Evolutionary conservation across 2,888 invertebrate genomes (phyloP).

Genomic region (Neoscelio sp.): DNA sequence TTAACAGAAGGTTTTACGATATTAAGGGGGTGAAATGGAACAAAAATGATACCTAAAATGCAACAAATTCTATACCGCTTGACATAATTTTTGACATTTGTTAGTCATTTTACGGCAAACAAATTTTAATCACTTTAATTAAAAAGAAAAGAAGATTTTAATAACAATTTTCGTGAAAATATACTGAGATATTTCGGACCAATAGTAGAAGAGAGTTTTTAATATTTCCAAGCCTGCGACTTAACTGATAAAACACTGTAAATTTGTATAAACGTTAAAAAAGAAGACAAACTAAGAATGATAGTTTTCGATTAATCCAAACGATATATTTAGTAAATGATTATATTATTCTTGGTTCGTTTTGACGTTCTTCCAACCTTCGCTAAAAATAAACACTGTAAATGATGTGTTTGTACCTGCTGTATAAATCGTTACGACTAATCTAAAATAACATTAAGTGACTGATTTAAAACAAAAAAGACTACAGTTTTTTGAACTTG

Average conservation of each 20-base stretch:
- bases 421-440: conserved; percentile 38
- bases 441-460: conserved; percentile 42
- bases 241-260: conserved; percentile 31
- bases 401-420: conserved; percentile 56
- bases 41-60: too few relatives aligned
- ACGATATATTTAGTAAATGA: conserved; percentile 34
- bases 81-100: too few relatives aligned
- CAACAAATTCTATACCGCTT: too few relatives aligned
- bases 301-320: conserved; percentile 43
- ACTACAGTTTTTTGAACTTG: too few relatives aligned
- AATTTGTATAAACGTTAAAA: conserved; percentile 47
- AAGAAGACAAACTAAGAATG: conserved; percentile 35
- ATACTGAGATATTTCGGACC: conserved; percentile 47
- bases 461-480: conserved; percentile 55
- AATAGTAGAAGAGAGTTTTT: conserved; percentile 36
- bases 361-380: conserved; percentile 54
- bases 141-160: too few relatives aligned
- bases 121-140: too few relatives aligned
- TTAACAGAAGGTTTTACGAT: too few relatives aligned
- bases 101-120: too few relatives aligned
- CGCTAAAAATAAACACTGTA: conserved; percentile 47
- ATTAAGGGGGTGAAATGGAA: too few relatives aligned
- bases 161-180: conserved; percentile 8
- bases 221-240: conserved; percentile 39
- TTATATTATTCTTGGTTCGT: conserved; percentile 33